phyloP scores from a whole-genome alignment of 2,797 vertebrate genomes.

The Pipistrellus kuhlii region DNA sequence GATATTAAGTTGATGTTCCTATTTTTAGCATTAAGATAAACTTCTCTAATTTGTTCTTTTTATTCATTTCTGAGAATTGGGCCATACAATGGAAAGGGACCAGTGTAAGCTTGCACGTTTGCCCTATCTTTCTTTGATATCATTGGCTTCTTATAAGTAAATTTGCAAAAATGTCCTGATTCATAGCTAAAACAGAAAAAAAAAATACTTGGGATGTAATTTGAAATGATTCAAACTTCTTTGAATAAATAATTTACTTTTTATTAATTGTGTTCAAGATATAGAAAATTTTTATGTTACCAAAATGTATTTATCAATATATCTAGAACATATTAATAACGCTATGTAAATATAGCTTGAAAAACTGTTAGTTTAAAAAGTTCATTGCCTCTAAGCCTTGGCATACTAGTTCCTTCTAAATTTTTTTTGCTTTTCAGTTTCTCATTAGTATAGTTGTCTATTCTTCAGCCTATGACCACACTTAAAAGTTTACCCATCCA shows the following conservation, averaged over 20 bases:
- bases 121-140: neutral
- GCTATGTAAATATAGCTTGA: neutral
- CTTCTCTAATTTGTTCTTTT: constrained; percentile 16
- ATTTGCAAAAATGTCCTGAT: neutral
- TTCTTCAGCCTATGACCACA: too few relatives aligned
- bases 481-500: too few relatives aligned
- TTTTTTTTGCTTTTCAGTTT: too few relatives aligned
- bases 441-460: too few relatives aligned
- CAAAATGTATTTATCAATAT: neutral
- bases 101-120: neutral
- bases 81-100: neutral
- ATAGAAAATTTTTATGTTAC: neutral
- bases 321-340: neutral
- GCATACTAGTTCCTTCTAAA: too few relatives aligned
- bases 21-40: neutral
- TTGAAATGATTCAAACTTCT: constrained; percentile 5
- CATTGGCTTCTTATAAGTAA: neutral
- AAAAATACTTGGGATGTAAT: neutral
- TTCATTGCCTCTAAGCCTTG: too few relatives aligned
- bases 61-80: neutral
- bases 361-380: neutral
- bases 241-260: neutral
- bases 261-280: neutral
- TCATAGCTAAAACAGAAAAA: neutral
- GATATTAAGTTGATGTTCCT: neutral